Conservation (phyloP, 2,797 vertebrate genomes). For the Dromococcyx pavoninus region DNA sequence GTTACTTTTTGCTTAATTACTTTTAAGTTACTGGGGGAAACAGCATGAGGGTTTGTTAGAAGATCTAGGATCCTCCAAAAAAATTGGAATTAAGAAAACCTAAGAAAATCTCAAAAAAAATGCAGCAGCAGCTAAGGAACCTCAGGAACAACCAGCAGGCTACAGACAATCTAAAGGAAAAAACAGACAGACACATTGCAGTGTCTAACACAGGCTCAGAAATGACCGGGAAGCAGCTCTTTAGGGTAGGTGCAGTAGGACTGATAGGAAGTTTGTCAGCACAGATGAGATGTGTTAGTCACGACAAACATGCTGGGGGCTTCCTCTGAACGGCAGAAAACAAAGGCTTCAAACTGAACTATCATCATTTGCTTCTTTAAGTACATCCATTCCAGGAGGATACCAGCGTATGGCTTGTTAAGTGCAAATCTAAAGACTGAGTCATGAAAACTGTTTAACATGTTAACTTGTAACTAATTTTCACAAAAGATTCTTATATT, state of each 20-base stretch:
- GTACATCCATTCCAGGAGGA: neutral
- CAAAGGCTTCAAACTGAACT: neutral
- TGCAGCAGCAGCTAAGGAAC: conserved; percentile 35
- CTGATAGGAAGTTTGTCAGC: conserved; percentile 39
- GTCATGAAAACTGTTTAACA: neutral
- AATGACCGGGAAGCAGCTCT: neutral
- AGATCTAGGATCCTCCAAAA: conserved; percentile 65
- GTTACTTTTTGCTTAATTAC: conserved; percentile 77
- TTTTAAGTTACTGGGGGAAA: conserved; percentile 70
- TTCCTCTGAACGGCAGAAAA: conserved; percentile 3
- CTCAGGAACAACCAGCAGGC: conserved; percentile 67
- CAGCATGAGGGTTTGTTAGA: conserved; percentile 73
- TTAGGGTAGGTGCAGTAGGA: neutral
- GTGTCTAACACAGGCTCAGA: neutral
- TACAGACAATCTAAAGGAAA: conserved; percentile 52
- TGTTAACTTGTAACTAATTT: fast-evolving
- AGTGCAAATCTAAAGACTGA: neutral
- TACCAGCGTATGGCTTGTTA: neutral
- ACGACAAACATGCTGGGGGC: neutral
- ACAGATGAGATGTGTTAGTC: conserved; percentile 39
- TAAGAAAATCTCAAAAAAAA: conserved; percentile 71
- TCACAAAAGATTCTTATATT: neutral
- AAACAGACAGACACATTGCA: conserved; percentile 31
- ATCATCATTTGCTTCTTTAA: neutral
- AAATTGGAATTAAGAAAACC: conserved; percentile 71